Evolutionary conservation across 1,140 invertebrate species (phyloP).

Genomic region (Andrena cerasifolii): DNA sequence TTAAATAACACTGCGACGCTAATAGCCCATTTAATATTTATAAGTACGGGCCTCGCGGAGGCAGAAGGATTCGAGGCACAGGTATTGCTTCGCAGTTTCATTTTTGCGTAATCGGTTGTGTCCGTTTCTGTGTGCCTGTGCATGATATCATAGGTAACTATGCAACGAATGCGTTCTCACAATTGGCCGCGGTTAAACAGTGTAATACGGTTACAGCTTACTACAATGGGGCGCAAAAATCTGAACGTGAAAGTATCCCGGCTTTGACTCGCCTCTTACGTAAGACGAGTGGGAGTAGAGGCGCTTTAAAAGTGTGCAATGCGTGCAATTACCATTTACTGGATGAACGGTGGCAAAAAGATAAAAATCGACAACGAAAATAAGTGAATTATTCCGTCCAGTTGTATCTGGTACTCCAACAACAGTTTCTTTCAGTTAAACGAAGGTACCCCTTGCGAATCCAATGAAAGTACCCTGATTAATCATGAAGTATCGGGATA

Average conservation of each 20-base stretch:
- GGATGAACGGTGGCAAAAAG: too few relatives aligned
- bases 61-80: not conserved
- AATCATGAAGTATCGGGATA: not conserved
- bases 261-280: conserved; percentile 62
- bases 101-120: conserved; percentile 5
- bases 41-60: too few relatives aligned
- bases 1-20: too few relatives aligned
- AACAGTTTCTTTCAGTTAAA: not conserved
- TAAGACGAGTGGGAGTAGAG: conserved; percentile 73
- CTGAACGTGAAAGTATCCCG: conserved; percentile 73
- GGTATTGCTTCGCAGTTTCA: not conserved
- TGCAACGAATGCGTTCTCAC: conserved; percentile 36
- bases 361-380: too few relatives aligned
- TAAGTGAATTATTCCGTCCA: not conserved
- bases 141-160: conserved; percentile 21
- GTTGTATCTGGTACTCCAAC: not conserved
- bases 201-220: conserved; percentile 70
- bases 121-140: not conserved
- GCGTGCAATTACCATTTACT: conserved; percentile 16
- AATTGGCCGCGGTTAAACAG: conserved; percentile 63
- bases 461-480: not conserved
- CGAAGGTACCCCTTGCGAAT: not conserved
- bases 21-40: too few relatives aligned
- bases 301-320: conserved; percentile 63
- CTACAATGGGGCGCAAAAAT: conserved; percentile 72